These are phyloP conservation scores for Macaria liturata DNA, from an alignment of 2,888 invertebrate species.

Conservation along the genomic window DNA sequence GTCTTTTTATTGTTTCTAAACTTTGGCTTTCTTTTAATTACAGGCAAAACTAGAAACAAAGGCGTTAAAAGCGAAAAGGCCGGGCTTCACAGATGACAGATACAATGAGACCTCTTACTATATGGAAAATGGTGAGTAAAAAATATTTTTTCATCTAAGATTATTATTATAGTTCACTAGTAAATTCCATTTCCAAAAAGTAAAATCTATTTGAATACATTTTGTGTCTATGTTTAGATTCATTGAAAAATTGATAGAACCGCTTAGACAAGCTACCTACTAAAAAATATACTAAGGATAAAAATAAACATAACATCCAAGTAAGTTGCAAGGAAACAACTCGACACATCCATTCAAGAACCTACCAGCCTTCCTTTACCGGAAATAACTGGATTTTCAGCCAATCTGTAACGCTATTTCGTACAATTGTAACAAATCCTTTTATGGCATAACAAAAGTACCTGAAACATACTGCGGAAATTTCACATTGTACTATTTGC, in stretches of 20 bases:
- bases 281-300: too few species aligned
- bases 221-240: too few species aligned
- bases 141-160: too few species aligned
- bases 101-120: conserved; percentile 98
- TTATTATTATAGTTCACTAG: too few species aligned
- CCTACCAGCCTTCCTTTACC: neutral
- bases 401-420: conserved; percentile 15
- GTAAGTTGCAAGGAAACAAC: too few species aligned
- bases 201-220: too few species aligned
- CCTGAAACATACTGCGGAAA: neutral
- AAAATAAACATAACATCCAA: too few species aligned
- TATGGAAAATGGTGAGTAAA: conserved; percentile 93
- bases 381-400: conserved; percentile 13
- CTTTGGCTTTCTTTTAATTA: conserved; percentile 67
- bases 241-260: too few species aligned
- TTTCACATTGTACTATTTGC: neutral
- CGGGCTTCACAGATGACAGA: conserved; percentile 95
- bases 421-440: conserved; percentile 16
- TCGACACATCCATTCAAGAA: too few species aligned
- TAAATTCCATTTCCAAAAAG: too few species aligned
- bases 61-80: conserved; percentile 94
- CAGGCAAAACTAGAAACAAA: conserved; percentile 96
- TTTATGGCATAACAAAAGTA: conserved; percentile 2
- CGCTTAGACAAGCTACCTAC: too few species aligned
- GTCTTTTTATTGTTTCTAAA: too few species aligned